A percentile compares a stretch with the other conserved stretches of the same genome.
These are phyloP conservation scores for Tetanocera ferruginea DNA, from an alignment of 2,888 invertebrate genomes.

Conservation along the genomic window DNA sequence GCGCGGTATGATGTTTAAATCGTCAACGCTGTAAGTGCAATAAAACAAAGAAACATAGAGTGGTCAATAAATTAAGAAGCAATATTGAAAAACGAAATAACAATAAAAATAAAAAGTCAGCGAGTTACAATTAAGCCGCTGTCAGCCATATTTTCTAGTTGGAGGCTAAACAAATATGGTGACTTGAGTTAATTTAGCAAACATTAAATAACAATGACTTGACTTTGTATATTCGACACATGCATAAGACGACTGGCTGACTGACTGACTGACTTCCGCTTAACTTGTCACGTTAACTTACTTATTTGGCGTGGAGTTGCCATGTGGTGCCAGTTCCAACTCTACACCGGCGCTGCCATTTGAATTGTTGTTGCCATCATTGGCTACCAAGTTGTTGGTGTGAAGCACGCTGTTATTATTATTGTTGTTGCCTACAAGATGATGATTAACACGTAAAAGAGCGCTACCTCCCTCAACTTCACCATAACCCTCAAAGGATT, in stretches of 20 bases:
- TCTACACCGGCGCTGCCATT: slow-evolving; percentile 64
- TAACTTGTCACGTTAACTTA: slow-evolving; percentile 47
- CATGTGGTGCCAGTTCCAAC: slow-evolving; percentile 68
- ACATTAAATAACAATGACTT: not conserved
- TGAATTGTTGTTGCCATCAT: slow-evolving; percentile 58
- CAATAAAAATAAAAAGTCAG: not conserved
- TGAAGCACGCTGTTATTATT: slow-evolving; percentile 31
- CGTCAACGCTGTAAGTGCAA: slow-evolving; percentile 71
- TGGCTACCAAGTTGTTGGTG: not conserved
- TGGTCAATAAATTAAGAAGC: slow-evolving; percentile 3
- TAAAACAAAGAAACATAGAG: not conserved
- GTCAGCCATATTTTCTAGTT: not conserved
- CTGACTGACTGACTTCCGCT: too few relatives aligned
- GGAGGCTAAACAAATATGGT: not conserved
- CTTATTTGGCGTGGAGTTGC: slow-evolving; percentile 54
- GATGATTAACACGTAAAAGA: slow-evolving; percentile 45
- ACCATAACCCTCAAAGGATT: slow-evolving; percentile 86
- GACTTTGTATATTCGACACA: not conserved
- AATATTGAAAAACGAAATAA: not conserved
- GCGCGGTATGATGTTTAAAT: slow-evolving; percentile 76
- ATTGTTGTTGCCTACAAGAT: slow-evolving; percentile 27
- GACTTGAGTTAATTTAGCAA: not conserved
- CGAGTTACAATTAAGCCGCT: not conserved
- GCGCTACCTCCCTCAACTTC: slow-evolving; percentile 71
- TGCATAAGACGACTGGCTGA: not conserved